Evolutionary conservation across 1,140 invertebrate species (phyloP), one percentile per base, ranked within the genome.

Genomic region (Nasonia giraulti): DNA sequence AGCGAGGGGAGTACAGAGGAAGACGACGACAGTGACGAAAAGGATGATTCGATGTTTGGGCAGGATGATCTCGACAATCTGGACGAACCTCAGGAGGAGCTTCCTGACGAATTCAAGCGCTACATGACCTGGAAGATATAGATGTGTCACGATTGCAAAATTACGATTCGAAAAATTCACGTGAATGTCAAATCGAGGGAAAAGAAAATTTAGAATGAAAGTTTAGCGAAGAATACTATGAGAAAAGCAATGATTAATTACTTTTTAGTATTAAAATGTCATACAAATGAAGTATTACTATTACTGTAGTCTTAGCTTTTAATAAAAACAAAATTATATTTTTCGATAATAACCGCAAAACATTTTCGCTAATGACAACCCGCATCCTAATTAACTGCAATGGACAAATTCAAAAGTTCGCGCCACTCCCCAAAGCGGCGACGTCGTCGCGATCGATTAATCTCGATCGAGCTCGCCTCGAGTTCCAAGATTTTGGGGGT

Each of bases 51-150:
- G 0, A 47, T 83, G 17, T 74, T 82, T n/a, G 82, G 40, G 1
- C 78, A 86, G n/a, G 85, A 86, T 31, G 50, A 80, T 66, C 55
- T 83, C 2, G 73, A 86, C 0, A 75, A 82, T 68, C 23, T 80
- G 23, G 81, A 83, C 37, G 69, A 83, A 23, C 78, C 81, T 10
- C 75, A 76, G 55, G 81, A 83, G 50, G 81, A 86, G 27, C 50
- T 86, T 37, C 81, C 82, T 7, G 14, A 31, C 20, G 66, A 86
- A 80, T 86, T 80, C 62, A 86, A 86, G 71, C 80, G 85, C 20
- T 86, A 83, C n/a, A 81, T 83, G 75, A 86, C 80, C 0, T 86
- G 85, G 85, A 83, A 83, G 83, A 80, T 86, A 66, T 86, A 86
- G 55, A 68, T 68, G 1, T 44, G 44, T 75, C 5, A 47, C 11